These are phyloP conservation scores for Alces alces DNA, from an alignment of 2,113 vertebrate species.

Conservation along the genomic window DNA sequence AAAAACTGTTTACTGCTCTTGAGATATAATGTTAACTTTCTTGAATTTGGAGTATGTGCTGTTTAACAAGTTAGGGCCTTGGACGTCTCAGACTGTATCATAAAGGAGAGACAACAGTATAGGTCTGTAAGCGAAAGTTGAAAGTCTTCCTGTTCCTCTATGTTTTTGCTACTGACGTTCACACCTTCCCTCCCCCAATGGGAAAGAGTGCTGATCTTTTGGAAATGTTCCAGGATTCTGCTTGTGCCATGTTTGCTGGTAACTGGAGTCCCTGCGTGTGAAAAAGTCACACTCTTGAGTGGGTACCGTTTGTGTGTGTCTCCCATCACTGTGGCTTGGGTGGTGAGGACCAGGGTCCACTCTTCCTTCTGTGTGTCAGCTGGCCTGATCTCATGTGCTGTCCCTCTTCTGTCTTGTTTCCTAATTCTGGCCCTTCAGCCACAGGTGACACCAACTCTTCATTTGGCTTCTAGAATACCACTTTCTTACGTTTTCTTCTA, in stretches of 20 bases:
- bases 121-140: not conserved
- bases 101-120: not conserved
- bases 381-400: not conserved
- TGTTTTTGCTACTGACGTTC: not conserved
- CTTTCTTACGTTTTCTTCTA: not conserved
- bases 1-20: not conserved
- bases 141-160: not conserved
- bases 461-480: not conserved
- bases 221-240: not conserved
- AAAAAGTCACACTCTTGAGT: not conserved
- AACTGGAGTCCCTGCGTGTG: not conserved
- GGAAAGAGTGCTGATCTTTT: not conserved
- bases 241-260: not conserved
- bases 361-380: not conserved
- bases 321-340: not conserved
- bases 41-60: not conserved
- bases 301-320: not conserved
- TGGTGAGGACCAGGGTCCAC: not conserved
- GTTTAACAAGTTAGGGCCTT: not conserved
- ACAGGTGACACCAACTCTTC: not conserved
- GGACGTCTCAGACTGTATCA: not conserved
- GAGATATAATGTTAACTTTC: not conserved
- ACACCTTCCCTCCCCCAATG: not conserved
- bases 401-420: not conserved
- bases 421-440: not conserved